Base-by-base conservation (phyloP, 2,113 vertebrate genomes). In the Ondatra zibethicus region DNA sequence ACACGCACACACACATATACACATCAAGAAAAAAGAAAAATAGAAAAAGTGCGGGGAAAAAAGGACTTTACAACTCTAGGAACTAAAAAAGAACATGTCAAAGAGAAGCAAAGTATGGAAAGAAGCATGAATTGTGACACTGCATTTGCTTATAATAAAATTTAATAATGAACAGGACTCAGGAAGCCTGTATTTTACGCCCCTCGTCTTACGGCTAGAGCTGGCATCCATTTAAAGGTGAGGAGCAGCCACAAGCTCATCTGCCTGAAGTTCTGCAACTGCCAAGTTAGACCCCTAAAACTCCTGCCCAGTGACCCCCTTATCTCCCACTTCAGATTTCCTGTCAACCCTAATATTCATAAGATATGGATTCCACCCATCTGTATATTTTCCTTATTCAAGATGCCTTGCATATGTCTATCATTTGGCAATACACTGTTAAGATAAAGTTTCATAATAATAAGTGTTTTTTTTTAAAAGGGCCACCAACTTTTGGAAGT, bases 71-170 rank as follows among this genome's bases (percentile, higher is more conserved):
- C 50, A 68, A 58, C 21, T 95, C 72, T 91, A 95, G 25, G 88
- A 96, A 97, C 94, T 80, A 75, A 92, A 95, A 94, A 84, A 42
- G 16, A 92, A 65, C 63, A 93, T 90, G 61, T 47, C 65, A 93
- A 87, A 31, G 73, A 96, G 94, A 89, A 96, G 66, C 36, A 92
- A 96, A 93, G 77, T n/a, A 94, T 80, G 39, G 17, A 92, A 88
- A 45, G 94, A 47, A 95, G 94, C 89, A 89, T 86, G 58, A 94
- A 94, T 72, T 61, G 33, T 88, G 80, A 96, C 95, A 90, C 73
- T 94, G 95, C 68, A 97, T 92, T 97, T 92, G 52, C 42, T 91
- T 70, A 66, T 27, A 89, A 96, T 95, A 93, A 94, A 96, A 91
- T 92, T 88, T 77, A 94, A 65, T 33, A 90, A 95, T 68, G 70